Evolutionary conservation across 2,888 invertebrate species (phyloP).

Genomic region (Punctoribates punctum): DNA sequence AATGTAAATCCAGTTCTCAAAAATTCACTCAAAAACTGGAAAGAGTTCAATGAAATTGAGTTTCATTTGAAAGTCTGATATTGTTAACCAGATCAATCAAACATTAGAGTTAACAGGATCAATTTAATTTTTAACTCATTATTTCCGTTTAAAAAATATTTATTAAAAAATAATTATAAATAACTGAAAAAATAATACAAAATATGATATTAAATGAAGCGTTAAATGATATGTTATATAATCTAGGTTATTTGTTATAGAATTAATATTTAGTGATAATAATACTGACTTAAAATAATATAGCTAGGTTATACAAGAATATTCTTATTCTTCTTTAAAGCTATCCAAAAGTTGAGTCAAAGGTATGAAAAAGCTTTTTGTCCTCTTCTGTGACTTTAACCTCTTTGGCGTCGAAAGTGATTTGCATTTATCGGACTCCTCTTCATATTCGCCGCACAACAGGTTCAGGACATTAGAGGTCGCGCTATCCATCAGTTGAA

Average conservation of each 20-base stretch:
- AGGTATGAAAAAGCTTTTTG: constrained; percentile 1
- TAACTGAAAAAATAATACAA: background rate
- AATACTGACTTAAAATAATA: too few relatives aligned
- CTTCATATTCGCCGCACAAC: constrained; percentile 15
- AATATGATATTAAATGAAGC: background rate
- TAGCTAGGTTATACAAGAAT: too few relatives aligned
- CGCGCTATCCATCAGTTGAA: background rate
- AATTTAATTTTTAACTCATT: too few relatives aligned
- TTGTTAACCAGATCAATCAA: too few relatives aligned
- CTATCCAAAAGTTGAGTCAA: background rate
- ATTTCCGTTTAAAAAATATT: too few relatives aligned
- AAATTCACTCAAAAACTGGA: too few relatives aligned
- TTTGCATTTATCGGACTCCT: constrained; percentile 11
- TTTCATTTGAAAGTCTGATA: too few relatives aligned
- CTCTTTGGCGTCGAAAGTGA: background rate
- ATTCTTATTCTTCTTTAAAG: background rate
- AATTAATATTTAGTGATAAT: too few relatives aligned
- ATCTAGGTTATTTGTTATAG: too few relatives aligned
- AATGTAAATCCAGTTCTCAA: too few relatives aligned
- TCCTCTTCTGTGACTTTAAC: background rate
- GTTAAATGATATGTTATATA: background rate
- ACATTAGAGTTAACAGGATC: too few relatives aligned
- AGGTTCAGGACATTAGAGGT: background rate
- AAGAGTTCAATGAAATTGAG: too few relatives aligned
- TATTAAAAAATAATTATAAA: background rate